Evolutionary conservation across 2,888 invertebrate genomes (phyloP).

Genomic region (Ormyrus rosae): DNA sequence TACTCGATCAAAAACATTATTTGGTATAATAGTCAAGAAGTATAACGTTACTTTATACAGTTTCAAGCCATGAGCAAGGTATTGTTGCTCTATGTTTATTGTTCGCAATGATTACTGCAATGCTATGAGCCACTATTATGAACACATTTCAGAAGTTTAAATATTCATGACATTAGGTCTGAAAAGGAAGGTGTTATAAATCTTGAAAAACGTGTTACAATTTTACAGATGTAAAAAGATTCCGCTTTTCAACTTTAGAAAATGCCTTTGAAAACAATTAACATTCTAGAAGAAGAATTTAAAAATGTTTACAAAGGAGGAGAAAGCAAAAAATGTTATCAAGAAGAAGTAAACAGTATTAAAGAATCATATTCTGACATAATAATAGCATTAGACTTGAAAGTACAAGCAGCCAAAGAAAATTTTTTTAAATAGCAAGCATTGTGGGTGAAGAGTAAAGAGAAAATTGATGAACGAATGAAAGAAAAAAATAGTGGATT

Average conservation of each 20-base stretch:
- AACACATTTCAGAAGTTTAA: too few relatives aligned
- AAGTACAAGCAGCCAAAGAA: slow-evolving; percentile 77
- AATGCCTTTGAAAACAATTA: slow-evolving; percentile 82
- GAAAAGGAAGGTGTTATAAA: slow-evolving; percentile 62
- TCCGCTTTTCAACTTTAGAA: slow-evolving; percentile 82
- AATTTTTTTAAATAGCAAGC: slow-evolving; percentile 72
- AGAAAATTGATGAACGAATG: slow-evolving; percentile 75
- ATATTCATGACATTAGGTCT: slow-evolving; percentile 47
- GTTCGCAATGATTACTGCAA: too few relatives aligned
- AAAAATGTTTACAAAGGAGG: slow-evolving; percentile 74
- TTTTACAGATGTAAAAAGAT: slow-evolving; percentile 79
- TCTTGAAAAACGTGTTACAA: slow-evolving; percentile 67
- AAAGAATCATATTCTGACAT: slow-evolving; percentile 77
- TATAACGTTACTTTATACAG: too few relatives aligned
- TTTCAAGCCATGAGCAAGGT: too few relatives aligned
- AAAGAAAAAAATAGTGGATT: slow-evolving; percentile 76
- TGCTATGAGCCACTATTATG: too few relatives aligned
- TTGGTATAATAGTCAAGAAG: too few relatives aligned
- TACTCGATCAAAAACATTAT: too few relatives aligned
- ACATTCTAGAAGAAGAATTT: slow-evolving; percentile 82
- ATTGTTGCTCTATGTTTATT: too few relatives aligned
- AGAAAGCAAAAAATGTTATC: slow-evolving; percentile 63
- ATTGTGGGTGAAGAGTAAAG: slow-evolving; percentile 74
- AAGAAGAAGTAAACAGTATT: slow-evolving; percentile 68
- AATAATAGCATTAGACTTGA: slow-evolving; percentile 78